Conservation (phyloP, 2,797 vertebrate genomes). For the Schizopygopsis malacanthus region DNA sequence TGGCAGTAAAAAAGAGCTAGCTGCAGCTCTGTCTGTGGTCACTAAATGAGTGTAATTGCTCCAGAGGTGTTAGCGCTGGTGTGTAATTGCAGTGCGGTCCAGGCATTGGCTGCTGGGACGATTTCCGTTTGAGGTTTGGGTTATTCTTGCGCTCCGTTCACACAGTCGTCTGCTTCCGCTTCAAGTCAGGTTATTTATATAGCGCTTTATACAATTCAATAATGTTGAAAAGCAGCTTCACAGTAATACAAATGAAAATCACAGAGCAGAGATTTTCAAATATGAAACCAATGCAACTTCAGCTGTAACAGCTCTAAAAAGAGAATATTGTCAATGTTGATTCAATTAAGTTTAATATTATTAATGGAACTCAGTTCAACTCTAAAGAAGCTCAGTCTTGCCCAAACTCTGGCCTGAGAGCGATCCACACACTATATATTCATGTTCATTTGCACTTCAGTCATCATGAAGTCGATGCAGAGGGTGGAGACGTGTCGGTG, state of each 20-base stretch:
- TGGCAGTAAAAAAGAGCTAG: background rate
- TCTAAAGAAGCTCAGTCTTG: background rate
- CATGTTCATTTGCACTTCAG: conserved; percentile 51
- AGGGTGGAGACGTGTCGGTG: conserved; percentile 47
- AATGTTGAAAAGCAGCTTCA: background rate
- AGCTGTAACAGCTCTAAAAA: background rate
- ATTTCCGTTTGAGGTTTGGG: conserved; percentile 25
- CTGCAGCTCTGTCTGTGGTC: conserved; percentile 43
- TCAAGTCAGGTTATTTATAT: background rate
- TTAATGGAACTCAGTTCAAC: background rate
- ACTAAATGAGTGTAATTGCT: conserved; percentile 55
- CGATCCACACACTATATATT: background rate
- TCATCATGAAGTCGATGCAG: conserved; percentile 39
- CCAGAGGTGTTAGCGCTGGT: conserved; percentile 48
- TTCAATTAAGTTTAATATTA: background rate
- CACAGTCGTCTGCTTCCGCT: background rate
- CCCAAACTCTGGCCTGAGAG: background rate
- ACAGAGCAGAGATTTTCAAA: background rate
- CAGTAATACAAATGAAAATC: background rate
- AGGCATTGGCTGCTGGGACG: conserved; percentile 34
- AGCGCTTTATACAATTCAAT: background rate
- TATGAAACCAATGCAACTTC: background rate
- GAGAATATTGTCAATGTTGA: background rate
- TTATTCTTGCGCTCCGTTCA: background rate
- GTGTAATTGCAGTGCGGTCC: conserved; percentile 47